Evolutionary conservation across 92 coral and sea anemone species (phyloP).

Genomic region (Scolanthus callimorphus): DNA sequence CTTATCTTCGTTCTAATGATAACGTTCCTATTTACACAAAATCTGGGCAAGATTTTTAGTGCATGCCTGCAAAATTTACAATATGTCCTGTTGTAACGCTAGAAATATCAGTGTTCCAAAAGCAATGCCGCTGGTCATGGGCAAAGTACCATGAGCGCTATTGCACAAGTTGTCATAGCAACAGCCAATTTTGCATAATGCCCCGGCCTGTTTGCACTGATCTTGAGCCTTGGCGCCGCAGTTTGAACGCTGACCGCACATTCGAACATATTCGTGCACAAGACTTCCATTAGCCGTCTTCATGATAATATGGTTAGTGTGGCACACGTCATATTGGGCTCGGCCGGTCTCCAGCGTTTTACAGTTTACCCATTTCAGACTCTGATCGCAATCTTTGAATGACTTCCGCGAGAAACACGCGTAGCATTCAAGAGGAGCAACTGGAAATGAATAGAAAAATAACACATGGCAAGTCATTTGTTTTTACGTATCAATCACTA

Average conservation of each 20-base stretch:
- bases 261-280: not conserved
- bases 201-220: no score
- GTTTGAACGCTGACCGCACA: no score
- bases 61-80: no score
- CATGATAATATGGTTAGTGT: no score
- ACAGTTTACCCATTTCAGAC: not conserved
- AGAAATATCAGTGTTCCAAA: not conserved
- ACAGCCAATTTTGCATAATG: not conserved
- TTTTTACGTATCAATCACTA: no score
- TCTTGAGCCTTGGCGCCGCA: no score
- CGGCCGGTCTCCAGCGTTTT: not conserved
- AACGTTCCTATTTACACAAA: no score
- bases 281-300: not conserved
- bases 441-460: no score
- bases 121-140: not conserved
- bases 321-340: not conserved
- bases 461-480: no score
- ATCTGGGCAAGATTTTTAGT: no score
- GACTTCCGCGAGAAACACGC: not conserved
- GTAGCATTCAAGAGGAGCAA: conserved; percentile 1
- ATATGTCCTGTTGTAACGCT: no score
- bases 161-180: conserved; percentile 3
- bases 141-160: not conserved
- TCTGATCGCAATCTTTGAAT: not conserved
- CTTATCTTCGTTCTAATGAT: no score